Evolutionary conservation across 1,140 invertebrate genomes (phyloP).

Genomic region (Zophobas atratus): DNA sequence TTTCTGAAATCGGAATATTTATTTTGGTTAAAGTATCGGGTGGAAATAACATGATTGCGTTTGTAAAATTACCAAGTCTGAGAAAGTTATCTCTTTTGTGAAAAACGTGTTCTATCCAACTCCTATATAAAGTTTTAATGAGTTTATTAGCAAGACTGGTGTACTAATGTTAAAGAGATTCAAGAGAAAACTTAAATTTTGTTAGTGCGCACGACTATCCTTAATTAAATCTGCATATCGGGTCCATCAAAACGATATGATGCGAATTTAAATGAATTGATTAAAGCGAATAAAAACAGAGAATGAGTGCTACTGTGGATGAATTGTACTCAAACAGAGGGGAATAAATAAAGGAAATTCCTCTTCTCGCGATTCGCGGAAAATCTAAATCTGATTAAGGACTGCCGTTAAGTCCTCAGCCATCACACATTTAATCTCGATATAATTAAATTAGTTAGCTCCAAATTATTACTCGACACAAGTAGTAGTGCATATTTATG

Average conservation of each 20-base stretch:
- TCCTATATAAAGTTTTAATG: constrained; percentile 46
- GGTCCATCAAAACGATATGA: neutral
- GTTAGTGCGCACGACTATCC: constrained; percentile 37
- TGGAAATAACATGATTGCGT: constrained; percentile 34
- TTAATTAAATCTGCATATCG: constrained; percentile 36
- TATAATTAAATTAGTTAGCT: constrained; percentile 12
- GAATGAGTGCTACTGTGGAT: too few relatives aligned
- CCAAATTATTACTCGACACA: neutral
- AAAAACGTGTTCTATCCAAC: constrained; percentile 34
- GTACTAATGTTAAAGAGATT: constrained; percentile 17
- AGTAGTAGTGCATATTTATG: neutral
- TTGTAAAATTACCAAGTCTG: constrained; percentile 24
- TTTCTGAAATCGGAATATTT: constrained; percentile 24
- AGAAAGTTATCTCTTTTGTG: constrained; percentile 31
- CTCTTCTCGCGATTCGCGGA: neutral
- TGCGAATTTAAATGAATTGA: neutral
- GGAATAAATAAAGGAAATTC: neutral
- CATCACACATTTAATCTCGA: neutral
- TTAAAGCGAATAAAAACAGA: neutral
- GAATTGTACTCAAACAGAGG: neutral
- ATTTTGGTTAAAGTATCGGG: constrained; percentile 18
- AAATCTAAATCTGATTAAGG: neutral
- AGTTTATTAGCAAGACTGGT: constrained; percentile 50
- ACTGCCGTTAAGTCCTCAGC: neutral
- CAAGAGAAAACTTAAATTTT: constrained; percentile 17